These are phyloP conservation scores for Tipula confusa DNA, from an alignment of 2,888 invertebrate species.

Conservation along the genomic window DNA sequence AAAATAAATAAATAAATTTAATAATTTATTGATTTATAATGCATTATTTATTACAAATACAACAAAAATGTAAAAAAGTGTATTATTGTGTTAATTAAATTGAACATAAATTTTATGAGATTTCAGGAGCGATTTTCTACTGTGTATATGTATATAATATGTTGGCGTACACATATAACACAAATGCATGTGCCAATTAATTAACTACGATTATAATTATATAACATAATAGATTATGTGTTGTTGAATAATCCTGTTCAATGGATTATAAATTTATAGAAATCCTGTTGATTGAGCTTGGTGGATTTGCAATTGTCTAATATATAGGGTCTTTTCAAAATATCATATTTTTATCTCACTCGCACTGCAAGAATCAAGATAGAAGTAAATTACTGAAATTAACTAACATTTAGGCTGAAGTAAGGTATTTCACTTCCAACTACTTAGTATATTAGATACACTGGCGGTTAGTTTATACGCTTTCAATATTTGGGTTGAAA, in stretches of 20 bases:
- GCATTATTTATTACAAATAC: constrained; percentile 1
- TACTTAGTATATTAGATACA: too few relatives aligned
- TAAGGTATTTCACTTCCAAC: too few relatives aligned
- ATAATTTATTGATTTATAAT: constrained; percentile 13
- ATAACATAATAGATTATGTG: background rate
- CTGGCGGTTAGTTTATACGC: too few relatives aligned
- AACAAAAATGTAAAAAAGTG: background rate
- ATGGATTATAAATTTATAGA: background rate
- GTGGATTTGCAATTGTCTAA: too few relatives aligned
- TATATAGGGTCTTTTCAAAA: too few relatives aligned
- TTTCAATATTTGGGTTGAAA: too few relatives aligned
- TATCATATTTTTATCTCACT: too few relatives aligned
- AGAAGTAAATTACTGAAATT: too few relatives aligned
- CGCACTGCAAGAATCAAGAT: too few relatives aligned
- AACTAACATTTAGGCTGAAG: too few relatives aligned
- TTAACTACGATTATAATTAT: background rate
- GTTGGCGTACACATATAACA: background rate
- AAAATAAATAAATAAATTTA: background rate
- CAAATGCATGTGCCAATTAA: background rate
- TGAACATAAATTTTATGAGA: background rate
- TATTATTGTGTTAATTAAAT: constrained; percentile 25
- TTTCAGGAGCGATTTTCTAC: background rate
- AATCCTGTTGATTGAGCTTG: too few relatives aligned
- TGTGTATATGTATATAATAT: too few relatives aligned
- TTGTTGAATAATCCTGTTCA: background rate